phyloP scores from a whole-genome alignment of 2,888 invertebrate genomes.

The Pseudococcus jackbeardsleyi region DNA sequence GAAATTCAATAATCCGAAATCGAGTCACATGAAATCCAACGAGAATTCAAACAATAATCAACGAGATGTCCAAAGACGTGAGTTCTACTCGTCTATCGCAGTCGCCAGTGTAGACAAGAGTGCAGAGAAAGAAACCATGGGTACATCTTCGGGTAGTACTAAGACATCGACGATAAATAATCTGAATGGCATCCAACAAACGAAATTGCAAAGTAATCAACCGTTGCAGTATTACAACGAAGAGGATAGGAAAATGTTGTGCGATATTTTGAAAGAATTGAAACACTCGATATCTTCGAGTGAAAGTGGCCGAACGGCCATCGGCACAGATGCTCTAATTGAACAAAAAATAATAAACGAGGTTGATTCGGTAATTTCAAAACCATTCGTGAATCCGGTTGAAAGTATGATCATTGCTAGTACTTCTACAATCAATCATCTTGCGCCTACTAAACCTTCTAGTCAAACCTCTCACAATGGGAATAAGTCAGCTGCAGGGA shows the following conservation, averaged over 20 bases:
- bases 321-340: neutral
- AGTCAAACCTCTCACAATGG: no score
- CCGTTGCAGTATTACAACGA: conserved; percentile 37
- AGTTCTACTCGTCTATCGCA: neutral
- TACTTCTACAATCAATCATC: neutral
- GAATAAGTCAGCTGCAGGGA: neutral
- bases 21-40: neutral
- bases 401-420: neutral
- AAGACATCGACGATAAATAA: neutral
- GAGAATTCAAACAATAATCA: neutral
- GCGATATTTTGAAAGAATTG: conserved; percentile 83
- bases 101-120: neutral
- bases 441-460: neutral
- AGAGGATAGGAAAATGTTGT: conserved; percentile 70
- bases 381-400: neutral
- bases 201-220: neutral
- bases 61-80: neutral
- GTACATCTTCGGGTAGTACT: neutral
- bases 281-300: conserved; percentile 77
- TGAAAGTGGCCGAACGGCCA: neutral
- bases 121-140: neutral
- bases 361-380: neutral
- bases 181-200: neutral
- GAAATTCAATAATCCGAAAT: neutral
- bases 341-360: conserved; percentile 17